Conservation (phyloP, 2,888 invertebrate species). For the Pristionchus fissidentatus region DNA sequence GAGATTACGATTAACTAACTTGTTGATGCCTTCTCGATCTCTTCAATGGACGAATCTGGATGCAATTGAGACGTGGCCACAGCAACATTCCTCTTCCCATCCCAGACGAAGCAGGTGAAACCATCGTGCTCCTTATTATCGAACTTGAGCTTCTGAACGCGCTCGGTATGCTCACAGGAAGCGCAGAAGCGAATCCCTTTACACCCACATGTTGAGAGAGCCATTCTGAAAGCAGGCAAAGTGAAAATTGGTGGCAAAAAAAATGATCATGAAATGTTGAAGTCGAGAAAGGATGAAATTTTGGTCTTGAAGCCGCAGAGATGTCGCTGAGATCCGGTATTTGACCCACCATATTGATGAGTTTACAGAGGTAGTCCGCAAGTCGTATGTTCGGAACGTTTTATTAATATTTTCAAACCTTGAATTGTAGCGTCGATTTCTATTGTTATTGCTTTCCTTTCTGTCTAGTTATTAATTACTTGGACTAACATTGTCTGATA, state of each 20-base stretch:
- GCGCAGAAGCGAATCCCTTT: constrained; percentile 92
- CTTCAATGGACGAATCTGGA: constrained; percentile 56
- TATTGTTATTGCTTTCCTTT: neutral
- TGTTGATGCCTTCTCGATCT: constrained; percentile 55
- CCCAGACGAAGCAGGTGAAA: constrained; percentile 39
- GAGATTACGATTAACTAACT: neutral
- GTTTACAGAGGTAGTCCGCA: neutral
- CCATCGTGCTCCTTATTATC: constrained; percentile 22
- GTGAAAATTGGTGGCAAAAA: neutral
- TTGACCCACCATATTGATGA: too few relatives aligned
- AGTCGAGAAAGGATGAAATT: neutral
- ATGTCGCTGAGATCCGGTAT: too few relatives aligned
- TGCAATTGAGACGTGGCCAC: constrained; percentile 51
- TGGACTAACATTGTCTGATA: too few relatives aligned
- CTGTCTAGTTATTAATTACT: too few relatives aligned
- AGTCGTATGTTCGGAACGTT: neutral
- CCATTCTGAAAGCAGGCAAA: neutral
- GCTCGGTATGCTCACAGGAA: constrained; percentile 84
- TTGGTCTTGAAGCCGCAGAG: neutral
- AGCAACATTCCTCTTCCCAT: constrained; percentile 48
- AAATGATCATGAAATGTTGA: neutral
- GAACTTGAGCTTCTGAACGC: constrained; percentile 74
- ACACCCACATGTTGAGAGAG: constrained; percentile 84
- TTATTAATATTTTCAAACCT: neutral
- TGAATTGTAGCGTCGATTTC: neutral